Base-by-base conservation (phyloP, 2,797 vertebrate species). In the Leptatherina wallacei region DNA sequence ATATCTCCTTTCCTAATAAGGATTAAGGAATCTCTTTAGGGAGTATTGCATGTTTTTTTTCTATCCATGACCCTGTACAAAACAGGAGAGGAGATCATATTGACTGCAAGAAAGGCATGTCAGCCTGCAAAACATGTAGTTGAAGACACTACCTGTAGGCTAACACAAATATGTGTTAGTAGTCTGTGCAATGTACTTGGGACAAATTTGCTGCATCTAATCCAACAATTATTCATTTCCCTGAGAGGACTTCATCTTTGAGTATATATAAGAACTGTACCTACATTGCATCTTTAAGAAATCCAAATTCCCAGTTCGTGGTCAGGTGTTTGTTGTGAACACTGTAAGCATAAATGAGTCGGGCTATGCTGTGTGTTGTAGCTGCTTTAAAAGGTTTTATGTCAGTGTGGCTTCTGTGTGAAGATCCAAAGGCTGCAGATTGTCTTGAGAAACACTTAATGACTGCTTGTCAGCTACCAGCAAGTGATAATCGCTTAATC, bases 61-160 rank as follows among this genome's bases (percentile, higher is more conserved):
- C 67, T 3, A 77, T 72, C 78, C 18, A 71, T 88, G 78, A 89
- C 75, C 73, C 77, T 83, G 82, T 79, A 57, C 12, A 22, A 57
- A 71, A 75, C 79, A 83, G 78, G 76, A 84, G 83, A 85, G 83
- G 85, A 70, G 66, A 73, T 61, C 24, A 69, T 36, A 69, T 20
- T 57, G 38, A 42, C 55, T 73, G 73, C 58, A 65, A 73, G 32
- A 69, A 38, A 77, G 64, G 75, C 80, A 78, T 83, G 77, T 68
- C 30, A 12, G 63, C 51, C 73, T 59, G 58, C 66, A 4, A 65
- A 67, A 71, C 47, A 38, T 66, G 56, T 82, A 68, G 32, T 72
- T 59, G 52, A 63, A 61, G 22, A 38, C 56, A 52, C 64, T 27
- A 27, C 62, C 51, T 73, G 64, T 60, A n/a, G 13, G 58, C 64